Evolutionary conservation across 2,797 vertebrate species (phyloP).

Genomic region (Pteronotus mesoamericanus): DNA sequence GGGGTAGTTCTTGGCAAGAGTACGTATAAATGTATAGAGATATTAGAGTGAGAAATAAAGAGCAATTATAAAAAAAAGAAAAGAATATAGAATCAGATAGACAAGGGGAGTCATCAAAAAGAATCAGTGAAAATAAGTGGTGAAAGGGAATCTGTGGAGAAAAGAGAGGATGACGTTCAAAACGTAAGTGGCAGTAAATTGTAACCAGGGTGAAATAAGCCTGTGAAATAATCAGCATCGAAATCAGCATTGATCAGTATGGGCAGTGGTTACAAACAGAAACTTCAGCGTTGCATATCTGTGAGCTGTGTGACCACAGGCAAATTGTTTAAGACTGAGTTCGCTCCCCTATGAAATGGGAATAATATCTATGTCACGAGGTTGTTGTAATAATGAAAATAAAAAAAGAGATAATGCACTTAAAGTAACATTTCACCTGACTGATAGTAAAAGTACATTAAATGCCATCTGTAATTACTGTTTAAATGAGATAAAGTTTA

Average conservation of each 20-base stretch:
- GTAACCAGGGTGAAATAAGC: not conserved
- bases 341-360: not conserved
- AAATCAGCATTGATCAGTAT: rapidly evolving
- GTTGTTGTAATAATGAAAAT: not conserved
- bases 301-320: rapidly evolving
- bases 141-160: not conserved
- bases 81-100: not conserved
- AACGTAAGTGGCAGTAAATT: not conserved
- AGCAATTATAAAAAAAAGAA: not conserved
- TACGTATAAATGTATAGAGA: not conserved
- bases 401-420: not conserved
- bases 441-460: not conserved
- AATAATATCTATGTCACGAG: not conserved
- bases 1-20: not conserved
- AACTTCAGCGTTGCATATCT: not conserved
- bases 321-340: not conserved
- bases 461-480: not conserved
- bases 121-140: not conserved
- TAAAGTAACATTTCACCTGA: not conserved
- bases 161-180: not conserved
- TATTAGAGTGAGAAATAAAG: not conserved
- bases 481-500: not conserved
- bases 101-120: not conserved
- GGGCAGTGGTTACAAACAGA: not conserved
- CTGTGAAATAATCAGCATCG: not conserved